These are phyloP conservation scores for Spialia ferax DNA, from an alignment of 2,888 invertebrate species.

Conservation along the genomic window DNA sequence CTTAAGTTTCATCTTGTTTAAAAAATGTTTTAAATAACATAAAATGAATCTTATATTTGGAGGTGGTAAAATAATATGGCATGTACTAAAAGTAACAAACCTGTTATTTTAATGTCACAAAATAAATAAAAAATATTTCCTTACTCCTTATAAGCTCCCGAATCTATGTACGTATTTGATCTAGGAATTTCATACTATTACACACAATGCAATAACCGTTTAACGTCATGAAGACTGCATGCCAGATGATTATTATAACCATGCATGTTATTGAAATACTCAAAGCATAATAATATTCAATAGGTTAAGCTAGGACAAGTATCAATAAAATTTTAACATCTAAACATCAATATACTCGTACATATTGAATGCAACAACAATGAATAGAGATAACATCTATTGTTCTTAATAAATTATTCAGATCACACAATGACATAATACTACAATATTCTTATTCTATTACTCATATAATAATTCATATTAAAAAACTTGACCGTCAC, in stretches of 20 bases:
- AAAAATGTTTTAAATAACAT: too few species aligned
- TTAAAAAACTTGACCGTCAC: too few species aligned
- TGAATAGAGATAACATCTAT: not conserved
- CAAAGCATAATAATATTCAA: not conserved
- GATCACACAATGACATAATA: conserved; percentile 37
- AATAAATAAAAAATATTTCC: too few species aligned
- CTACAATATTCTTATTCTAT: conserved; percentile 38
- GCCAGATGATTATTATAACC: too few species aligned
- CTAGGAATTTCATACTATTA: not conserved
- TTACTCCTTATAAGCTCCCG: not conserved
- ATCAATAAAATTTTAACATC: conserved; percentile 2
- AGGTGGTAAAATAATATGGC: too few species aligned
- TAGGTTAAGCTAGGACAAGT: too few species aligned
- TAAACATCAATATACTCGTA: not conserved
- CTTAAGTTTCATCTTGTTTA: too few species aligned
- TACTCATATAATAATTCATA: conserved; percentile 40
- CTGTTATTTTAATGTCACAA: too few species aligned
- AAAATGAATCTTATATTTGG: too few species aligned
- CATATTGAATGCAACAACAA: not conserved
- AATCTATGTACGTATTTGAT: not conserved
- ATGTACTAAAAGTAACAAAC: too few species aligned
- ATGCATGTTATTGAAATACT: not conserved
- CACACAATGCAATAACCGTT: too few species aligned
- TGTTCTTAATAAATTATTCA: conserved; percentile 13
- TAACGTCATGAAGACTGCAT: too few species aligned